Conservation (phyloP, 2,888 invertebrate genomes). For the Pammene fasciana region DNA sequence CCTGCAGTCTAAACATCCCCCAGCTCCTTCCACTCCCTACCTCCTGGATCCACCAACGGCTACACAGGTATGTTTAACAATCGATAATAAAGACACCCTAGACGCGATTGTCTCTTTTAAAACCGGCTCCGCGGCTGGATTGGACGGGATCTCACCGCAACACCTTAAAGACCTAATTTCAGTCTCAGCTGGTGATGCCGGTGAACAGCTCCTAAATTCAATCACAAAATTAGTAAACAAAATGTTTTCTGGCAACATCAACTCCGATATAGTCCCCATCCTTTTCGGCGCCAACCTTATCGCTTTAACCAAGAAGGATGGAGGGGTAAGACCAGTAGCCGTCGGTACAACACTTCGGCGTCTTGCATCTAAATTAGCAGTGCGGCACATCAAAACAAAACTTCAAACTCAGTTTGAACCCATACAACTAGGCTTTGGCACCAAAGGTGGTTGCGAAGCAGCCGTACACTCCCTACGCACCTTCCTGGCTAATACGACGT, state of each 20-base stretch:
- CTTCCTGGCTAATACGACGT: neutral
- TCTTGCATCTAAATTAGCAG: neutral
- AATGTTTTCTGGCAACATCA: neutral
- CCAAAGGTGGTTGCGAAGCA: neutral
- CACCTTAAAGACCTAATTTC: conserved; percentile 6
- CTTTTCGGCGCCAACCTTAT: too few species aligned
- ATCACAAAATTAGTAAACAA: neutral
- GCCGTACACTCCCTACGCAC: neutral
- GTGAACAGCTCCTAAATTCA: neutral
- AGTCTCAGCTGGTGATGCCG: neutral
- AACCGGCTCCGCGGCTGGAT: conserved; percentile 1
- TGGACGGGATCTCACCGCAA: conserved; percentile 11
- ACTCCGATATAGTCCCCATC: neutral
- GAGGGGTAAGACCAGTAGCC: neutral
- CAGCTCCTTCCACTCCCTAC: neutral
- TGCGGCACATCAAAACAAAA: neutral
- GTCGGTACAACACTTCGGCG: neutral
- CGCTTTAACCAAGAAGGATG: neutral
- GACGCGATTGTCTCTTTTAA: neutral
- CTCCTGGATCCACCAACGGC: neutral
- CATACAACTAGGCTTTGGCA: neutral
- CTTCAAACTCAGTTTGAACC: neutral
- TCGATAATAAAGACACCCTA: neutral
- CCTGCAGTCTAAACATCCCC: neutral
- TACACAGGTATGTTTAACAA: neutral